Conservation (phyloP, 92 coral and sea anemone species). For the Palythoa caribaeorum region DNA sequence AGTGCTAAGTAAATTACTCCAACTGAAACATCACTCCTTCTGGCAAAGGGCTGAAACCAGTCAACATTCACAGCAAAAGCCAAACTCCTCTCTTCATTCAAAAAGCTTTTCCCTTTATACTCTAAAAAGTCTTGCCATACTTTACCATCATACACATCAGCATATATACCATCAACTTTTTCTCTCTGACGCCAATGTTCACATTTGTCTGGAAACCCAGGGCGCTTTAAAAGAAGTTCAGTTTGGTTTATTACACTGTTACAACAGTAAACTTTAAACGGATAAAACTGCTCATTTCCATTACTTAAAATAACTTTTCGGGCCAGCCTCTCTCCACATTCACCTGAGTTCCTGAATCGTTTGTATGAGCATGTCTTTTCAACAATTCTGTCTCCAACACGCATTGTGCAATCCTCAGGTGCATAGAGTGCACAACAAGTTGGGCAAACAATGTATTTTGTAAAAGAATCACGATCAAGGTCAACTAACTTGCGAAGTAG, state of each 20-base stretch:
- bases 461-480: conserved; percentile 60
- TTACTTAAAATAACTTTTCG: conserved; percentile 27
- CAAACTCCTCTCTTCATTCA: background rate
- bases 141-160: background rate
- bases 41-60: conserved; percentile 1
- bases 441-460: conserved; percentile 69
- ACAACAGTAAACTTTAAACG: conserved; percentile 21
- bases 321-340: conserved; percentile 8
- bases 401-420: conserved; percentile 56
- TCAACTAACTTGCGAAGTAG: conserved; percentile 53
- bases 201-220: conserved; percentile 32
- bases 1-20: background rate
- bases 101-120: background rate
- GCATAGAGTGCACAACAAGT: conserved; percentile 51
- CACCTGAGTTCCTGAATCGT: conserved; percentile 15
- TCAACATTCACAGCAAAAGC: conserved; percentile 7
- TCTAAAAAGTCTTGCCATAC: background rate
- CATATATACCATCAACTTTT: background rate
- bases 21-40: conserved; percentile 5
- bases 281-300: conserved; percentile 7
- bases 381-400: conserved; percentile 56
- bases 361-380: conserved; percentile 56
- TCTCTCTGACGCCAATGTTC: background rate
- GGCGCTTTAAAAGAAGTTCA: conserved; percentile 9
- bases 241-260: conserved; percentile 16